A percentile compares a stretch with the other conserved stretches of the same genome.
Evolutionary conservation across 2,113 vertebrate species (phyloP).

Genomic region (Dermatemys mawii): DNA sequence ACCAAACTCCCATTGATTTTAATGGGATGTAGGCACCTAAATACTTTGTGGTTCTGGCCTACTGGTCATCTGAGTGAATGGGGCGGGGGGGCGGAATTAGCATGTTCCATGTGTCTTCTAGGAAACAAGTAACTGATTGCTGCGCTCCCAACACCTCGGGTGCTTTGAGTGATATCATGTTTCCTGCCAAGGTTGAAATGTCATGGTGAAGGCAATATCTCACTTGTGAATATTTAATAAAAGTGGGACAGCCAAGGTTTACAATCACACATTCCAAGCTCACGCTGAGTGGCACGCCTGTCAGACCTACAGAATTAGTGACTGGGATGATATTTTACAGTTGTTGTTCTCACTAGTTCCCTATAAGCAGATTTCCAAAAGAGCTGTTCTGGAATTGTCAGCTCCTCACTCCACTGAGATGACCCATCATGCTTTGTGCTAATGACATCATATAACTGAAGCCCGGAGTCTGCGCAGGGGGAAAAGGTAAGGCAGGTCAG

Average conservation of each 20-base stretch:
- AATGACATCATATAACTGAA: background rate
- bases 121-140: background rate
- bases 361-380: background rate
- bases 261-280: background rate
- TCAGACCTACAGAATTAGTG: background rate
- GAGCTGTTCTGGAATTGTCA: background rate
- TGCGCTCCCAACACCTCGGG: slow-evolving; percentile 36
- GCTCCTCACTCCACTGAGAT: background rate
- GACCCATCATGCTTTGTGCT: background rate
- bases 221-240: slow-evolving; percentile 48
- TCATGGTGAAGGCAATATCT: background rate
- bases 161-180: background rate
- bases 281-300: background rate
- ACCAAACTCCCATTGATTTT: too few relatives aligned
- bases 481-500: background rate
- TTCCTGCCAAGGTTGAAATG: slow-evolving; percentile 40
- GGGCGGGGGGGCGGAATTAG: too few relatives aligned
- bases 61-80: background rate
- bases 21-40: too few relatives aligned
- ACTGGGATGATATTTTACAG: background rate
- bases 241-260: background rate
- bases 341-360: background rate
- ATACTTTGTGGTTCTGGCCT: too few relatives aligned
- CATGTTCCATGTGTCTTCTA: fast-evolving
- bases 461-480: background rate